Percentiles rank a stretch among this genome's conserved stretches.
Evolutionary conservation across 1,140 invertebrate genomes (phyloP).

Genomic region (Macrosteles quadrilineatus): DNA sequence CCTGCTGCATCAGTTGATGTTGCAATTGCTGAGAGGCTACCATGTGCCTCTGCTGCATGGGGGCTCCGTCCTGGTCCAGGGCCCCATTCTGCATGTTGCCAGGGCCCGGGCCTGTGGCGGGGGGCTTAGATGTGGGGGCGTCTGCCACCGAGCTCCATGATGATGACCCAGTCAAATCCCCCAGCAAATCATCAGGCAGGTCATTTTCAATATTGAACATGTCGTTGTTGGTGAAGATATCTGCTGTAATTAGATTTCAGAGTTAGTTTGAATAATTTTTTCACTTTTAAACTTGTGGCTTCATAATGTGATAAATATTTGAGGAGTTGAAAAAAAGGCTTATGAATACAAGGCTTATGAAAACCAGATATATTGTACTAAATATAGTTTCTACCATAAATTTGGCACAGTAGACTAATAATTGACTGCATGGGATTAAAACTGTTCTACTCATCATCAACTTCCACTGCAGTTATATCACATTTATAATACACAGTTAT

Average conservation of each 20-base stretch:
- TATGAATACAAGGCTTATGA: too few species aligned
- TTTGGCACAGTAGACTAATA: too few species aligned
- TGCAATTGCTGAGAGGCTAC: slow-evolving; percentile 38
- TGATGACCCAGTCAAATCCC: slow-evolving; percentile 59
- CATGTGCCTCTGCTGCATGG: slow-evolving; percentile 48
- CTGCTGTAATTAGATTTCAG: slow-evolving; percentile 47
- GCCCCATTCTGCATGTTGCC: slow-evolving; percentile 71
- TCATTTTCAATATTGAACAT: slow-evolving; percentile 89
- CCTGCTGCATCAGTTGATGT: slow-evolving; percentile 40
- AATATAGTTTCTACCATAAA: too few species aligned
- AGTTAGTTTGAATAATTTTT: too few species aligned
- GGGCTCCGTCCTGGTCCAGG: slow-evolving; percentile 56
- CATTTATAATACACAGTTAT: too few species aligned
- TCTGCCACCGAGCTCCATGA: slow-evolving; percentile 62
- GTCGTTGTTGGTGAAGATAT: slow-evolving; percentile 74
- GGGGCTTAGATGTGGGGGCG: slow-evolving; percentile 61
- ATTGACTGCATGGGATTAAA: too few species aligned
- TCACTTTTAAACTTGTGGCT: too few species aligned
- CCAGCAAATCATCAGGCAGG: slow-evolving; percentile 88
- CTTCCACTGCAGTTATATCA: too few species aligned
- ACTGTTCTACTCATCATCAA: too few species aligned
- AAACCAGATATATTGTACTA: too few species aligned
- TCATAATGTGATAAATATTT: too few species aligned
- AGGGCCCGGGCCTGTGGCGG: slow-evolving; percentile 73
- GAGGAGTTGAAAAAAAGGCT: too few species aligned